phyloP scores from a whole-genome alignment of 2,797 vertebrate genomes.

The Brachyrhaphis roseni region DNA sequence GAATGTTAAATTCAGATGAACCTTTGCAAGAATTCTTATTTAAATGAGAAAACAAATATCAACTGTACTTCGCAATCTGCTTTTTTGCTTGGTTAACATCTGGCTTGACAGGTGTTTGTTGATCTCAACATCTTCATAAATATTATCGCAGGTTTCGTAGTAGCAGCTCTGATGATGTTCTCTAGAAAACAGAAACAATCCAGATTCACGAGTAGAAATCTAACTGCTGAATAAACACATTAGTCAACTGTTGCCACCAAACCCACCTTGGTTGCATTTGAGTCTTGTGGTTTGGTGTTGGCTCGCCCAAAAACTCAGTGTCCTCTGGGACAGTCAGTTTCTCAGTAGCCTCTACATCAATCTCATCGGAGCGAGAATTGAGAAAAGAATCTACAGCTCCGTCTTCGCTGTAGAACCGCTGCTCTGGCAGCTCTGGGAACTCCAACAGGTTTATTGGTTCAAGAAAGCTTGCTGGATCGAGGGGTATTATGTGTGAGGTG shows the following conservation, averaged over 20 bases:
- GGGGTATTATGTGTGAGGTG: slow-evolving; percentile 52
- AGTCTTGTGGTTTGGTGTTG: slow-evolving; percentile 36
- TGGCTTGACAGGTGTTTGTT: slow-evolving; percentile 58
- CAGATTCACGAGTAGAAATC: not conserved
- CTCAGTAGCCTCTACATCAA: slow-evolving; percentile 40
- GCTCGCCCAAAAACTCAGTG: slow-evolving; percentile 10
- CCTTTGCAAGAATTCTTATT: not conserved
- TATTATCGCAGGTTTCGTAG: slow-evolving; percentile 63
- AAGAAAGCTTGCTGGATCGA: slow-evolving; percentile 55
- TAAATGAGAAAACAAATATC: not conserved
- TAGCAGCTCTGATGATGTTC: slow-evolving; percentile 38
- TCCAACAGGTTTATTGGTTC: slow-evolving; percentile 53
- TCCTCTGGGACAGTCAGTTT: slow-evolving; percentile 44
- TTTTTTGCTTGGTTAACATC: slow-evolving; percentile 66
- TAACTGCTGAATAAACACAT: not conserved
- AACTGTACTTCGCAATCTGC: slow-evolving; percentile 74
- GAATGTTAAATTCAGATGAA: not conserved
- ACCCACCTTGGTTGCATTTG: slow-evolving; percentile 52
- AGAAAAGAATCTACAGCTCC: slow-evolving; percentile 11
- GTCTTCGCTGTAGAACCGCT: slow-evolving; percentile 45
- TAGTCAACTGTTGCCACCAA: not conserved
- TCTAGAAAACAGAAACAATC: slow-evolving; percentile 40
- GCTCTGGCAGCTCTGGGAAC: slow-evolving; percentile 48
- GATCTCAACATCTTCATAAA: slow-evolving; percentile 81
- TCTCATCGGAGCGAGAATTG: slow-evolving; percentile 40